These are phyloP conservation scores for Micromussa lordhowensis DNA, from an alignment of 92 coral and sea anemone species.

Conservation along the genomic window DNA sequence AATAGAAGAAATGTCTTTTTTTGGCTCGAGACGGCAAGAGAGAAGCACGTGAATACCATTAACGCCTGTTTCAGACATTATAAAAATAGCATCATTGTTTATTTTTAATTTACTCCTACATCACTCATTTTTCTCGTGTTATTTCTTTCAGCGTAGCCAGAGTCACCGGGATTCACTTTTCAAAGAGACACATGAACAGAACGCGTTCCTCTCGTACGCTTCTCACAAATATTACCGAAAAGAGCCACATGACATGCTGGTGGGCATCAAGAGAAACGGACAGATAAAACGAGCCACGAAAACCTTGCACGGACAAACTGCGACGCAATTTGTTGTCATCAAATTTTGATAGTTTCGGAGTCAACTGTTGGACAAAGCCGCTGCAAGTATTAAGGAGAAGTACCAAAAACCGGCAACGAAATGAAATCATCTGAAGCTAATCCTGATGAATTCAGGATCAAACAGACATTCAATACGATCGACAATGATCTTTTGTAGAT, in stretches of 20 bases:
- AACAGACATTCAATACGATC: neutral
- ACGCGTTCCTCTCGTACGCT: conserved; percentile 94
- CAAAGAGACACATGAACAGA: conserved; percentile 92
- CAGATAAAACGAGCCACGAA: conserved; percentile 86
- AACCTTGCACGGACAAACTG: conserved; percentile 85
- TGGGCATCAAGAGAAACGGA: conserved; percentile 90
- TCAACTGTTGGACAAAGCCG: neutral
- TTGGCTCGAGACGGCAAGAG: too few species aligned
- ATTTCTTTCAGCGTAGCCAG: conserved; percentile 71
- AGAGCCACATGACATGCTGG: conserved; percentile 87
- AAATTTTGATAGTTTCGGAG: conserved; percentile 31
- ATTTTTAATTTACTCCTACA: neutral
- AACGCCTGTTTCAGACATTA: too few species aligned
- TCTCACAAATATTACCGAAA: conserved; percentile 81
- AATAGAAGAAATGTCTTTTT: too few species aligned
- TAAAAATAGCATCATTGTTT: too few species aligned
- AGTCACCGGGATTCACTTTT: conserved; percentile 77
- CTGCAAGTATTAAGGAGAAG: neutral
- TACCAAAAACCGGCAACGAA: too few species aligned
- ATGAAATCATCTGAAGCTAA: too few species aligned
- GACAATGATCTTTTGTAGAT: neutral
- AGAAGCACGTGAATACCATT: too few species aligned
- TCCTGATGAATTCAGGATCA: too few species aligned
- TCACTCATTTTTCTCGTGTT: neutral
- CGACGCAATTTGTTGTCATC: conserved; percentile 93